Evolutionary conservation across 2,113 vertebrate species (phyloP).

Genomic region (Neodon shergylaensis): DNA sequence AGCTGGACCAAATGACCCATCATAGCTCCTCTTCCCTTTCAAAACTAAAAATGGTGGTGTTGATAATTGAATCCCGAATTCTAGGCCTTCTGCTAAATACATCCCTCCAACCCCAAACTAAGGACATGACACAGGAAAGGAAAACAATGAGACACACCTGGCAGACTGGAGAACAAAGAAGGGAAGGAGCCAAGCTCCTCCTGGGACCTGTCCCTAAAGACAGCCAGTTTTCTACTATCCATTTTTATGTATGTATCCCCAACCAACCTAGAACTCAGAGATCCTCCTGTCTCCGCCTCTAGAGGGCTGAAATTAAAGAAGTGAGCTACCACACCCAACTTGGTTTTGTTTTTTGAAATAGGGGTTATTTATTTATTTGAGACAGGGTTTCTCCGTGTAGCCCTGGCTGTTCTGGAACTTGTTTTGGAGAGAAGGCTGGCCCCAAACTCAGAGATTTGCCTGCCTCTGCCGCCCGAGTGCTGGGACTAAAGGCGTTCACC

Average conservation of each 20-base stretch:
- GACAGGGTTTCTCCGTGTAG: not conserved
- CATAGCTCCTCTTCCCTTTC: conserved; percentile 46
- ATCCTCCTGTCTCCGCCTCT: not conserved
- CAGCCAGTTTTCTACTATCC: not conserved
- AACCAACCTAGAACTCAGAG: not conserved
- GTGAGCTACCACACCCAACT: not conserved
- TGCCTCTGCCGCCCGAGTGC: not conserved
- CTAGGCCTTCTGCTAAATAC: conserved; percentile 27
- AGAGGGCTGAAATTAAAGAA: not conserved
- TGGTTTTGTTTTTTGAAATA: not conserved
- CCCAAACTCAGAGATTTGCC: not conserved
- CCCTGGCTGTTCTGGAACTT: not conserved
- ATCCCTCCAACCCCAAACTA: conserved; percentile 9
- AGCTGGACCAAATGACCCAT: not conserved
- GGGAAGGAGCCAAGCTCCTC: conserved; percentile 68
- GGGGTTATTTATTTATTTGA: not conserved
- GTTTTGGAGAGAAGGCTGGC: not conserved
- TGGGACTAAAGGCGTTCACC: not conserved
- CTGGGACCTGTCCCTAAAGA: conserved; percentile 18
- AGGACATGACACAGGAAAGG: conserved; percentile 48
- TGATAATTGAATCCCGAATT: conserved; percentile 28
- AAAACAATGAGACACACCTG: conserved; percentile 75
- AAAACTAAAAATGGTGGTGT: conserved; percentile 57
- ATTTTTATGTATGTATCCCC: not conserved
- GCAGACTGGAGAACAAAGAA: conserved; percentile 65